phyloP scores from a whole-genome alignment of 2,113 vertebrate genomes.

The Mellivora capensis region DNA sequence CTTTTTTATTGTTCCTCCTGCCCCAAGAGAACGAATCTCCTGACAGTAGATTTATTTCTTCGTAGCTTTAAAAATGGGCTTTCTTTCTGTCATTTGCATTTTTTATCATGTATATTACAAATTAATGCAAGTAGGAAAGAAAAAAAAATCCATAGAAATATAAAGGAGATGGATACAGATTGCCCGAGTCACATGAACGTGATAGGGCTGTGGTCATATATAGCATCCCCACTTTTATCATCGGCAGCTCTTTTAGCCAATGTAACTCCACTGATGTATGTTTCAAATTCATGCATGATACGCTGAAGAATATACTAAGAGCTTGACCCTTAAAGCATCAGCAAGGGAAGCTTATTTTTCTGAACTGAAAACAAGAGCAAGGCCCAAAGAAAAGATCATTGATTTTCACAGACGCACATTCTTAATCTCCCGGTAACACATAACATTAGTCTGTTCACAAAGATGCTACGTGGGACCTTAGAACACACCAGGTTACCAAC shows the following conservation, averaged over 20 bases:
- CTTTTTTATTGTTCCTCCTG: slow-evolving; percentile 42
- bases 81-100: slow-evolving; percentile 26
- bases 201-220: background rate
- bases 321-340: background rate
- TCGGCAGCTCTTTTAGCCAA: background rate
- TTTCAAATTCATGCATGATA: background rate
- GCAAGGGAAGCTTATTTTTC: background rate
- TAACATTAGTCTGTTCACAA: background rate
- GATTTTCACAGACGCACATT: background rate
- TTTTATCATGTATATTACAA: background rate
- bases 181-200: background rate
- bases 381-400: background rate
- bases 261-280: background rate
- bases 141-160: slow-evolving; percentile 3
- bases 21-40: background rate
- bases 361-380: background rate
- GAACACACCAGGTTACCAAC: background rate
- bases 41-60: background rate
- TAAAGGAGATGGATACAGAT: slow-evolving; percentile 1
- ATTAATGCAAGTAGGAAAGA: slow-evolving; percentile 13
- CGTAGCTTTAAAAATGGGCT: slow-evolving; percentile 34
- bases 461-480: background rate
- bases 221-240: background rate
- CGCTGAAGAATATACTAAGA: background rate
- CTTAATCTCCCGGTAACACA: background rate